Percentiles rank a stretch among this genome's conserved stretches.
These are phyloP conservation scores for Ceriagrion tenellum DNA, from an alignment of 2,888 invertebrate genomes.

Conservation along the genomic window DNA sequence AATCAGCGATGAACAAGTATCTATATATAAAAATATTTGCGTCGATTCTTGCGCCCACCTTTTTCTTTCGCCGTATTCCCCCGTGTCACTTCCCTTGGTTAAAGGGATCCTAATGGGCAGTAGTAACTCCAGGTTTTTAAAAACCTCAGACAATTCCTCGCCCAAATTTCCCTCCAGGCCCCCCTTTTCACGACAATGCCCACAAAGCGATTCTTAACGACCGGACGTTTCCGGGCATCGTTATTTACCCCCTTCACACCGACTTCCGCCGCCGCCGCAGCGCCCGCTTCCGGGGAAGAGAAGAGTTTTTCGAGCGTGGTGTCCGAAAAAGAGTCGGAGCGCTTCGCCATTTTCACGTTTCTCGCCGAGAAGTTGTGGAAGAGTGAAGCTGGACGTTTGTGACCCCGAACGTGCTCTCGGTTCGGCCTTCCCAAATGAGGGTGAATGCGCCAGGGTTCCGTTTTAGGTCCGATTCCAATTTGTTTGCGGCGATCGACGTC, in stretches of 20 bases:
- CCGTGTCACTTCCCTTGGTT: not conserved
- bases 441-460: no score
- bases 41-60: no score
- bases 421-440: no score
- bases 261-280: not conserved
- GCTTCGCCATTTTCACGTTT: not conserved
- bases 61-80: not conserved
- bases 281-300: not conserved
- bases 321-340: not conserved
- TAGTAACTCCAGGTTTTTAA: not conserved
- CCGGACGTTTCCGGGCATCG: slow-evolving; percentile 20
- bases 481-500: no score
- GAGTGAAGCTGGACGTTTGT: not conserved
- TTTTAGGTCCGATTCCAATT: no score
- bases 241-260: not conserved
- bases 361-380: not conserved
- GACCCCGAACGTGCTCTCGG: not conserved
- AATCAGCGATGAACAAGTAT: no score
- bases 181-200: not conserved
- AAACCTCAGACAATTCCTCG: not conserved
- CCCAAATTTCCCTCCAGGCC: not conserved
- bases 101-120: not conserved
- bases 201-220: slow-evolving; percentile 36
- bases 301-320: not conserved
- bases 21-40: no score